phyloP scores from a whole-genome alignment of 2,113 vertebrate species.

The Zapus hudsonius region DNA sequence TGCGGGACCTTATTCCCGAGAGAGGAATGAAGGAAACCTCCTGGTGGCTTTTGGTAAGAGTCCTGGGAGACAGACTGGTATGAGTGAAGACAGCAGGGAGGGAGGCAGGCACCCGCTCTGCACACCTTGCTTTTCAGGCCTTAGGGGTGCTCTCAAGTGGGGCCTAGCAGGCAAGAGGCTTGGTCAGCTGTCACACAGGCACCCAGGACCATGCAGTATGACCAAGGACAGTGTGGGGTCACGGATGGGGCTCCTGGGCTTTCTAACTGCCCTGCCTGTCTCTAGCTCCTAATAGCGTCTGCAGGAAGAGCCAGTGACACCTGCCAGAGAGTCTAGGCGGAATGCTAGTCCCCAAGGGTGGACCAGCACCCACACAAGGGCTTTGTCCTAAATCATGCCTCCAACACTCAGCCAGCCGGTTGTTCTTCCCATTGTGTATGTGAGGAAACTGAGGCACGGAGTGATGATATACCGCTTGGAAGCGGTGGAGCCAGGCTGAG shows the following conservation, averaged over 20 bases:
- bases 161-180: not conserved
- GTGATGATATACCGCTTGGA: not conserved
- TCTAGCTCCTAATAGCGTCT: not conserved
- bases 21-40: not conserved
- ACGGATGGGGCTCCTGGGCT: not conserved
- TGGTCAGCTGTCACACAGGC: not conserved
- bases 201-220: not conserved
- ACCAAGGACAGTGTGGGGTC: not conserved
- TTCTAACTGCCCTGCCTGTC: not conserved
- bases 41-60: not conserved
- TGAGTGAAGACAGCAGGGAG: not conserved
- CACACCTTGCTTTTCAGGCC: not conserved
- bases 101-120: no score
- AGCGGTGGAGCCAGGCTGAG: not conserved
- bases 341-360: not conserved
- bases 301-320: not conserved
- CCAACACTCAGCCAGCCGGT: not conserved
- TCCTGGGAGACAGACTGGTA: not conserved
- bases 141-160: not conserved
- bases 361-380: not conserved
- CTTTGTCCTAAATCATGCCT: not conserved
- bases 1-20: accelerated
- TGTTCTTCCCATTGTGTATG: not conserved
- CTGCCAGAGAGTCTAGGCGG: not conserved
- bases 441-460: not conserved